Percentiles rank a stretch among this genome's conserved stretches.
Evolutionary conservation across 2,888 invertebrate genomes (phyloP).

Genomic region (Pyrocoelia pectoralis): DNA sequence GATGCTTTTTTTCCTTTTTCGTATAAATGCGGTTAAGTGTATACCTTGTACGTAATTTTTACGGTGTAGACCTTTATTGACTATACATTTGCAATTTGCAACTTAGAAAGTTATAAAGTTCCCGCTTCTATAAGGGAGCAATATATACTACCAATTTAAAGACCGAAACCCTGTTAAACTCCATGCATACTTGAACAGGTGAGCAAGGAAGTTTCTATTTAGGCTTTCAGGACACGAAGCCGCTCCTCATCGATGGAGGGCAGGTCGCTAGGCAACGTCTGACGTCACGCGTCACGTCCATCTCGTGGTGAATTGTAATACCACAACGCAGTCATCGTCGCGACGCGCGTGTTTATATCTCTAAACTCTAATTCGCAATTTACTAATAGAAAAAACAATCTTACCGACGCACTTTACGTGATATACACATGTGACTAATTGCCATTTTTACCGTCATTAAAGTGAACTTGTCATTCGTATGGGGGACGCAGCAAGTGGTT

Average conservation of each 20-base stretch:
- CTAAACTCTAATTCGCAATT: conserved; percentile 14
- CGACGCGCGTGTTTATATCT: conserved; percentile 31
- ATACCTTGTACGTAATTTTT: conserved; percentile 13
- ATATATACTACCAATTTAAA: conserved; percentile 36
- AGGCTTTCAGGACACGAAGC: conserved; percentile 41
- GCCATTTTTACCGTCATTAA: not conserved
- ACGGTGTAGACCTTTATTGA: conserved; percentile 16
- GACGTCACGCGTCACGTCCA: conserved; percentile 44
- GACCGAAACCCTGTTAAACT: conserved; percentile 35
- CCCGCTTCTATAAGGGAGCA: conserved; percentile 32
- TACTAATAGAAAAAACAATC: conserved; percentile 8
- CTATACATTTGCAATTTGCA: conserved; percentile 32
- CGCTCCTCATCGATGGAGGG: conserved; percentile 35
- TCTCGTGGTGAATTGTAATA: conserved; percentile 43
- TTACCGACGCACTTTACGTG: not conserved
- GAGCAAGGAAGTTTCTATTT: conserved; percentile 34
- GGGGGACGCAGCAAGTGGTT: conserved; percentile 34
- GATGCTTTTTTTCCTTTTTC: not conserved
- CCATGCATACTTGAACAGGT: conserved; percentile 41
- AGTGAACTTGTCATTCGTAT: not conserved
- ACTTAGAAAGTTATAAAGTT: conserved; percentile 35
- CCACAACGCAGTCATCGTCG: conserved; percentile 30
- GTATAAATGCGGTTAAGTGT: too few relatives aligned
- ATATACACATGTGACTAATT: not conserved
- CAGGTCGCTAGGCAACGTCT: conserved; percentile 44